Evolutionary conservation across 1,140 invertebrate species (phyloP).

Genomic region (Campodea augens): DNA sequence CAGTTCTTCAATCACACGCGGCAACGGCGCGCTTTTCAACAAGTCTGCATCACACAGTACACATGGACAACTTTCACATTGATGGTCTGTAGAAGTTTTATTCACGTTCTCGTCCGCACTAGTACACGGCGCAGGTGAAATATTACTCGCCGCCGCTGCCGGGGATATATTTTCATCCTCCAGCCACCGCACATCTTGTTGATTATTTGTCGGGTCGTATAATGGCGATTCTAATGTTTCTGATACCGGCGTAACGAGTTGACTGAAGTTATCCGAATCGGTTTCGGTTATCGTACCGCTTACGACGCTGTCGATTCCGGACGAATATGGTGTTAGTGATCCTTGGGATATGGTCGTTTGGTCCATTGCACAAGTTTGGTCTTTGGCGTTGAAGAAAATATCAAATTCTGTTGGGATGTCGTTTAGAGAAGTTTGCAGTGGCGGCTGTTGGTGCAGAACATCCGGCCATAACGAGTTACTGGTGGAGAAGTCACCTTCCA

Average conservation of each 20-base stretch:
- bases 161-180: not conserved
- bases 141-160: not conserved
- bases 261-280: not conserved
- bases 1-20: too few relatives aligned
- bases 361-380: too few relatives aligned
- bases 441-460: too few relatives aligned
- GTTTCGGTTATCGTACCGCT: not conserved
- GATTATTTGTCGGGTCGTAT: not conserved
- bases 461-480: too few relatives aligned
- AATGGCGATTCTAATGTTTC: not conserved
- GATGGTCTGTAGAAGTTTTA: not conserved
- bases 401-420: too few relatives aligned
- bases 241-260: not conserved
- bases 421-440: too few relatives aligned
- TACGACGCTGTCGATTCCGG: not conserved
- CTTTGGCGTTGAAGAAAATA: too few relatives aligned
- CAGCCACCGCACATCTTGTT: too few relatives aligned
- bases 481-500: too few relatives aligned
- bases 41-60: not conserved
- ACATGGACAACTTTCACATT: not conserved
- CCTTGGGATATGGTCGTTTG: too few relatives aligned
- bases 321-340: not conserved
- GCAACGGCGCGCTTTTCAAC: not conserved
- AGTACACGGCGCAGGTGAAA: not conserved
- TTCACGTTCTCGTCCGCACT: not conserved